These are phyloP conservation scores for Lates japonicus DNA, from an alignment of 2,797 vertebrate species.

Conservation along the genomic window DNA sequence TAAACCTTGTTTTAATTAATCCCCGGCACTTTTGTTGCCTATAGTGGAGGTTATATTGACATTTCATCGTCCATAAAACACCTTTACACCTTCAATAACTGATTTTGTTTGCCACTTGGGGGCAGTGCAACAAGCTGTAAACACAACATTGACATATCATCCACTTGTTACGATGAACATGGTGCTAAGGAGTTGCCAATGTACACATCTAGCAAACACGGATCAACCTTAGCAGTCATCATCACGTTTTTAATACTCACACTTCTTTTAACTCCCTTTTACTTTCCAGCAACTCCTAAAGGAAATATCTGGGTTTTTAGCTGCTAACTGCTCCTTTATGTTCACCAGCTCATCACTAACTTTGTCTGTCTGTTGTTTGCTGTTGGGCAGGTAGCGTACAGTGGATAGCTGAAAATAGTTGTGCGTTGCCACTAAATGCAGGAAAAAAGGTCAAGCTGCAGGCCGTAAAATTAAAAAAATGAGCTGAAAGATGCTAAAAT, in stretches of 20 bases:
- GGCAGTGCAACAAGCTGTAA: constrained; percentile 1
- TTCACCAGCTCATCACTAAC: too few species aligned
- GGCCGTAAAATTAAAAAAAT: background rate
- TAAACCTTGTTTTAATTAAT: background rate
- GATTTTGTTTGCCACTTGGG: background rate
- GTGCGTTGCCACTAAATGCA: background rate
- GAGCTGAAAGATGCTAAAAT: background rate
- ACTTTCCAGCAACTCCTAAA: background rate
- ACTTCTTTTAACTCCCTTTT: background rate
- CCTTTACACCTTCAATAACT: background rate
- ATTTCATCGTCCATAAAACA: background rate
- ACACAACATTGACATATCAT: background rate
- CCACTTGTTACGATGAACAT: background rate
- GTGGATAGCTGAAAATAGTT: background rate
- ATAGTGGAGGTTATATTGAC: background rate
- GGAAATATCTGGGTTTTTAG: background rate
- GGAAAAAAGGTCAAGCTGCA: background rate
- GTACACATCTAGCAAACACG: background rate
- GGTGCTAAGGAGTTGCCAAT: background rate
- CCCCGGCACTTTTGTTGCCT: background rate
- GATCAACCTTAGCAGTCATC: background rate
- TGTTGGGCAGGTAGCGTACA: background rate
- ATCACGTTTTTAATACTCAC: background rate
- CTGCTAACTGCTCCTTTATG: background rate
- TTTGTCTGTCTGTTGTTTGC: background rate